Conservation (phyloP, 2,888 invertebrate genomes). For the Cepaea hortensis region DNA sequence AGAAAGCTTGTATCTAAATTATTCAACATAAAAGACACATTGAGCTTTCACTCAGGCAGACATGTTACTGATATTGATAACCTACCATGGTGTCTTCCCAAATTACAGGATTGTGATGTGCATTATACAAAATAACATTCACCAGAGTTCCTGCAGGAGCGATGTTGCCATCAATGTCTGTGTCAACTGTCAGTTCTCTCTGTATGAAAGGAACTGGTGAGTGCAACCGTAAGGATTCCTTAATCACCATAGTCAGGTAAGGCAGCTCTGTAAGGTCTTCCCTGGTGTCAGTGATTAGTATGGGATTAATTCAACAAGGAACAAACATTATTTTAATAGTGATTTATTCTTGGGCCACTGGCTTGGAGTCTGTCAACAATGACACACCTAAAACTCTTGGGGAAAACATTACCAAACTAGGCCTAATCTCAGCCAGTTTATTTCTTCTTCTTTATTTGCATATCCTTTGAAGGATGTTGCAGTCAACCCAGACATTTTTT, state of each 20-base stretch:
- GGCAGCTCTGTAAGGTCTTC: slow-evolving; percentile 65
- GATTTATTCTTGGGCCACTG: not conserved
- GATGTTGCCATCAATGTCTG: slow-evolving; percentile 60
- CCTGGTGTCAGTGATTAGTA: slow-evolving; percentile 52
- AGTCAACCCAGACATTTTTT: too few relatives aligned
- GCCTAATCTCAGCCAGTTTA: too few relatives aligned
- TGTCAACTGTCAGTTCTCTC: slow-evolving; percentile 60
- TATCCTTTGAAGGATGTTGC: too few relatives aligned
- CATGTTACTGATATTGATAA: not conserved
- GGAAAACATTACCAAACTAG: too few relatives aligned
- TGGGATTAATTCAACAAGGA: not conserved
- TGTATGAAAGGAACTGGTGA: slow-evolving; percentile 66
- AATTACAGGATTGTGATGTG: slow-evolving; percentile 66
- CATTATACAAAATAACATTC: slow-evolving; percentile 62
- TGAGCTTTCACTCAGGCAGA: too few relatives aligned
- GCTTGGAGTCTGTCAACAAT: too few relatives aligned
- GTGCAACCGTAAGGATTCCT: slow-evolving; percentile 67
- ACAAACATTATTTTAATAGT: not conserved
- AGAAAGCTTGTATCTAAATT: too few relatives aligned
- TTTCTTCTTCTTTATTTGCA: too few relatives aligned
- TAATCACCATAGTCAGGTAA: slow-evolving; percentile 69
- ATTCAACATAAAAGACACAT: too few relatives aligned
- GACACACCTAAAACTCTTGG: too few relatives aligned
- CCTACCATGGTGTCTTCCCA: slow-evolving; percentile 60
- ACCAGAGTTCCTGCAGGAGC: slow-evolving; percentile 59